These are phyloP conservation scores for Melanotaenia duboulayi DNA, from an alignment of 2,113 vertebrate species.

Conservation along the genomic window DNA sequence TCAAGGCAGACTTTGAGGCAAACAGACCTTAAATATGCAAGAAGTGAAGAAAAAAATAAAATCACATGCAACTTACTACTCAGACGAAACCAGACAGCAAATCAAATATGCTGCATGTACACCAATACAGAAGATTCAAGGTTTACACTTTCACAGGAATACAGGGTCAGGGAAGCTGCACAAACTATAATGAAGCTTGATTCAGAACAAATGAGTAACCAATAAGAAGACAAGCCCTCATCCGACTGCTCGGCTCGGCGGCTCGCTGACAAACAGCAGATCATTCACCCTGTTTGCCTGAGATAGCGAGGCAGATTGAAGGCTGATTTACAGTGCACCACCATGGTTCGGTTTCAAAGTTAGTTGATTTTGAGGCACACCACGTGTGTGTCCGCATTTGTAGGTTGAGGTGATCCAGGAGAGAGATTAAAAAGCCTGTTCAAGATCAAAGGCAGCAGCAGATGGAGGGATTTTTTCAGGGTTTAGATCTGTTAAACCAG, in stretches of 20 bases:
- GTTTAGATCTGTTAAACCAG: conserved; percentile 18
- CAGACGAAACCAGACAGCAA: conserved; percentile 5
- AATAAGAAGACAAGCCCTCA: conserved; percentile 19
- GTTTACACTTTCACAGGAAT: not conserved
- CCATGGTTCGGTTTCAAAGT: conserved; percentile 57
- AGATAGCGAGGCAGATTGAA: conserved; percentile 46
- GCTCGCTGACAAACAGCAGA: conserved; percentile 21
- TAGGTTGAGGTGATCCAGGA: conserved; percentile 25
- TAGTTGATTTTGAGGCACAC: conserved; percentile 61
- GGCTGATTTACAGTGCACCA: conserved; percentile 47
- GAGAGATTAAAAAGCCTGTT: conserved; percentile 40
- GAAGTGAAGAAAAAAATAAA: conserved; percentile 1
- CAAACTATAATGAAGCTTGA: conserved; percentile 18
- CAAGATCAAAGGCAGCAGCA: conserved; percentile 54
- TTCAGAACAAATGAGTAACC: conserved; percentile 22
- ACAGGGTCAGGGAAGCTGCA: not conserved
- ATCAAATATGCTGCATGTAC: not conserved
- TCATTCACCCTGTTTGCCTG: conserved; percentile 7
- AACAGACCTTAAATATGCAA: conserved; percentile 25
- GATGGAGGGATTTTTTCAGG: conserved; percentile 21
- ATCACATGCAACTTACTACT: not conserved
- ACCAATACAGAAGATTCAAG: not conserved
- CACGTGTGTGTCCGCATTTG: conserved; percentile 23
- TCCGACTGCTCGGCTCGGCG: conserved; percentile 39
- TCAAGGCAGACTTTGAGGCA: conserved; percentile 20